Evolutionary conservation across 2,113 vertebrate species (phyloP).

Genomic region (Myodes glareolus): DNA sequence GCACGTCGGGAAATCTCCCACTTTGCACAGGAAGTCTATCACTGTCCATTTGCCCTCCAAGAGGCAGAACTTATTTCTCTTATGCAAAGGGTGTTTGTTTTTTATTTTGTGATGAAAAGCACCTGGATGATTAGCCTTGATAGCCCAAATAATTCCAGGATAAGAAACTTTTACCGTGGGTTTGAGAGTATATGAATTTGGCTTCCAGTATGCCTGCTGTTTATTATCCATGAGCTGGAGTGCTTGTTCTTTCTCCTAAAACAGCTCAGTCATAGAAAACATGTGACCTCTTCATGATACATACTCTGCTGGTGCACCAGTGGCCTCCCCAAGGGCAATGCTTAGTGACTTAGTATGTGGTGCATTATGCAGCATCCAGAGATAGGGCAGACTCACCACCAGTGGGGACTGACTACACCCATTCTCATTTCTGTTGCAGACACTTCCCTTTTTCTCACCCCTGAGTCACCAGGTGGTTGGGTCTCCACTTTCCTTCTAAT

Average conservation of each 20-base stretch:
- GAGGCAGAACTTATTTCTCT: neutral
- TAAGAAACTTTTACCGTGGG: neutral
- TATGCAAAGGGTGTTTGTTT: neutral
- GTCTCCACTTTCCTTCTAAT: neutral
- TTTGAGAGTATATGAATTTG: neutral
- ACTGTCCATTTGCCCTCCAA: neutral
- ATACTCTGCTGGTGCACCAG: neutral
- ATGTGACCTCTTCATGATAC: neutral
- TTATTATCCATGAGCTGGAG: neutral
- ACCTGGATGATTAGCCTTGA: neutral
- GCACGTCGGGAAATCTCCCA: neutral
- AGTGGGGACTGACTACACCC: neutral
- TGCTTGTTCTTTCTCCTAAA: neutral
- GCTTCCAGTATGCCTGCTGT: neutral
- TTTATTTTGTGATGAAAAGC: neutral
- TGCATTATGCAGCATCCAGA: neutral
- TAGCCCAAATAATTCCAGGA: neutral
- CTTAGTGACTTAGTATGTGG: too few species aligned
- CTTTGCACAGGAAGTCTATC: neutral
- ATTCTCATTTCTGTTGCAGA: neutral
- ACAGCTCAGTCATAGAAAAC: neutral
- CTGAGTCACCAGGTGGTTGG: neutral
- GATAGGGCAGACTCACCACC: too few species aligned
- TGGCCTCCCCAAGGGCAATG: neutral
- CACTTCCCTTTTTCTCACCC: constrained; percentile 1